These are phyloP conservation scores for Montifringilla adamsi DNA, from an alignment of 2,113 vertebrate genomes.

Conservation along the genomic window DNA sequence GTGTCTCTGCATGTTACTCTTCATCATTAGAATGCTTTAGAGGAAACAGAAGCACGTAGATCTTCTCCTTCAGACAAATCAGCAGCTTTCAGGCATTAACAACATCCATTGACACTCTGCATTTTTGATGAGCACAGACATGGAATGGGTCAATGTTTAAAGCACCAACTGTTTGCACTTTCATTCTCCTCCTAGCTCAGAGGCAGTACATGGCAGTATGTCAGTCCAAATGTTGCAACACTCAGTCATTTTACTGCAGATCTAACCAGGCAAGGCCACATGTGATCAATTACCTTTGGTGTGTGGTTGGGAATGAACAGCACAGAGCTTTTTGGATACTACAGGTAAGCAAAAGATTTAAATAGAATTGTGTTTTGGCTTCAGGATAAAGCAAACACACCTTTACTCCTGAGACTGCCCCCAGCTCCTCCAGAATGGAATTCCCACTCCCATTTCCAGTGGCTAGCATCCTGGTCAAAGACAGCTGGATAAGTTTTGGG, in stretches of 20 bases:
- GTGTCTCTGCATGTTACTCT: conserved; percentile 44
- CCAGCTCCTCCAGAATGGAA: neutral
- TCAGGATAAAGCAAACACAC: neutral
- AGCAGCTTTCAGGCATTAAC: conserved; percentile 63
- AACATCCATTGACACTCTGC: conserved; percentile 51
- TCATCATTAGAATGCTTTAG: conserved; percentile 65
- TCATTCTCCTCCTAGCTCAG: conserved; percentile 60
- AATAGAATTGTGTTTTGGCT: neutral
- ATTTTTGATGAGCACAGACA: conserved; percentile 58
- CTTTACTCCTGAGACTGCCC: neutral
- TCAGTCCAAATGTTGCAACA: conserved; percentile 70
- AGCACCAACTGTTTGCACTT: conserved; percentile 56
- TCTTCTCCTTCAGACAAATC: conserved; percentile 63
- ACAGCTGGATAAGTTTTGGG: neutral
- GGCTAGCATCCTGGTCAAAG: neutral
- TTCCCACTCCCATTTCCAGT: neutral
- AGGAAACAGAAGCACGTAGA: conserved; percentile 53
- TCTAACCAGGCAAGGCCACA: neutral
- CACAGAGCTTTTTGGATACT: neutral
- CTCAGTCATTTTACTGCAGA: conserved; percentile 62
- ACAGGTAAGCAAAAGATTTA: neutral
- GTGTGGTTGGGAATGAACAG: neutral
- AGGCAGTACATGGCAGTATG: conserved; percentile 47
- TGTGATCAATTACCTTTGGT: neutral
- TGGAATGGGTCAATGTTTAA: conserved; percentile 69